phyloP scores from a whole-genome alignment of 2,797 vertebrate genomes.

The Lepidocolaptes lacrymiger region DNA sequence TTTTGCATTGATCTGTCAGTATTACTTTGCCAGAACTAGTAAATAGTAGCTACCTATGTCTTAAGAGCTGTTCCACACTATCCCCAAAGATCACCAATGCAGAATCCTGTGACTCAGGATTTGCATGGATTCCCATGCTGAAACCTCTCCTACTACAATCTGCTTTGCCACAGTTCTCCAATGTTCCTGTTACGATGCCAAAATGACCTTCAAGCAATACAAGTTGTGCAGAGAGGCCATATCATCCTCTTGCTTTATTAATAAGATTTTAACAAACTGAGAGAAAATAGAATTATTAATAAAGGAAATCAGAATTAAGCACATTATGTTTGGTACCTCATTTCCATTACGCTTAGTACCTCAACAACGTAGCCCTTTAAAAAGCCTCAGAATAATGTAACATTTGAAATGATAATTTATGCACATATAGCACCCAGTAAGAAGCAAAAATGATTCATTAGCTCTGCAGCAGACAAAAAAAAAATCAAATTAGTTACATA shows the following conservation, averaged over 20 bases:
- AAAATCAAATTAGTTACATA: slow-evolving; percentile 21
- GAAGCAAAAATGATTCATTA: slow-evolving; percentile 9
- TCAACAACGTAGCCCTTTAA: background rate
- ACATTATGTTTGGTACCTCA: background rate
- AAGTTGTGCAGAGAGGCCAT: accelerated
- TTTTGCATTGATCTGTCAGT: background rate
- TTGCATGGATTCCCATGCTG: background rate
- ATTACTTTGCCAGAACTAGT: background rate
- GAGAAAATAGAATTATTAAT: background rate
- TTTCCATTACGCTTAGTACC: background rate
- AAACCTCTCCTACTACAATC: background rate
- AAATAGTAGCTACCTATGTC: background rate
- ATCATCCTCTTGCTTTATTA: background rate
- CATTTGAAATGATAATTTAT: slow-evolving; percentile 3
- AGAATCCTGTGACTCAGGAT: background rate
- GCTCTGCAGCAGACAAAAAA: background rate
- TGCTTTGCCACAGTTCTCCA: background rate
- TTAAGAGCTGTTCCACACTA: background rate
- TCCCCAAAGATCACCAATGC: background rate
- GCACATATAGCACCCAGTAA: background rate
- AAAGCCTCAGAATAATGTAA: background rate
- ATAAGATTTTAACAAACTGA: background rate
- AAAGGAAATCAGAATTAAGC: background rate
- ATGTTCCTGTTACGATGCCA: background rate
- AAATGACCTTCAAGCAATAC: background rate